A percentile compares a stretch with the other conserved stretches of the same genome.
phyloP scores from a whole-genome alignment of 2,113 vertebrate species.

The Rhea pennata region DNA sequence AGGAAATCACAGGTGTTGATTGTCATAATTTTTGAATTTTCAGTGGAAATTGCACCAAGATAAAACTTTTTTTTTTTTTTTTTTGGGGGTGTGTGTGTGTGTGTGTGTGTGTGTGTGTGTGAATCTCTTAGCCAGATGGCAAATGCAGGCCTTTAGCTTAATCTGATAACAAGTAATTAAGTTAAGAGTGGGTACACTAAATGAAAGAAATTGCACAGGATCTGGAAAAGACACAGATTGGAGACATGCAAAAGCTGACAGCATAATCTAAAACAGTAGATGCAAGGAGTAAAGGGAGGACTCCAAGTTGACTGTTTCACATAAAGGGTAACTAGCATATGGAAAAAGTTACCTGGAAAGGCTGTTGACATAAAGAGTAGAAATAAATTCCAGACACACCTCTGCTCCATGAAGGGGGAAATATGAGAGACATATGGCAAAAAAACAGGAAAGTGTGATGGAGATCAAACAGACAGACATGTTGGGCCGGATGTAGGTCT shows the following conservation, averaged over 20 bases:
- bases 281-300: slow-evolving; percentile 13
- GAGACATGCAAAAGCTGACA: neutral
- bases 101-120: no score
- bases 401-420: neutral
- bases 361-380: neutral
- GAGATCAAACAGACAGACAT: slow-evolving; percentile 29
- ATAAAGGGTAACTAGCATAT: slow-evolving; percentile 20
- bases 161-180: neutral
- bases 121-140: neutral
- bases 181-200: neutral
- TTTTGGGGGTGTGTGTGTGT: no score
- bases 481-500: neutral
- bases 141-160: neutral
- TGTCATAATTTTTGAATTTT: neutral
- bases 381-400: slow-evolving; percentile 52
- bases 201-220: neutral
- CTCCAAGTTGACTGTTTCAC: neutral
- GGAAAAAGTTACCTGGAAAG: slow-evolving; percentile 51
- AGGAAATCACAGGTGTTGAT: neutral
- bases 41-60: neutral
- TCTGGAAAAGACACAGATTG: neutral
- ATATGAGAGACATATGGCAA: neutral
- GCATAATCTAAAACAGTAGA: slow-evolving; percentile 14
- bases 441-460: neutral
- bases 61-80: neutral